Evolutionary conservation across 1,140 invertebrate species (phyloP).

Genomic region (Prorops nasuta): DNA sequence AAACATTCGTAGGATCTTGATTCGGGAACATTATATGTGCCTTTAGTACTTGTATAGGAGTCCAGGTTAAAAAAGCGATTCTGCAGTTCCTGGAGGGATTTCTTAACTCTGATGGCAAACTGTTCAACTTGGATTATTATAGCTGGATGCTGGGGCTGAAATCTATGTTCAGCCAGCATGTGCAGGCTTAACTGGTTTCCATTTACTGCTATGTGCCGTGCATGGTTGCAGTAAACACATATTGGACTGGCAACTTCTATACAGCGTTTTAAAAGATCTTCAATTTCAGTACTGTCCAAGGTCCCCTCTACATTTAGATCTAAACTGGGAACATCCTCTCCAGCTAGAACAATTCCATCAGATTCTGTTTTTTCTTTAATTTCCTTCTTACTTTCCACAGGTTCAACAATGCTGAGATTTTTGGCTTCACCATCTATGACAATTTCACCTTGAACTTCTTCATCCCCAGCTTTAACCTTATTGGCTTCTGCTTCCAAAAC

Average conservation of each 20-base stretch:
- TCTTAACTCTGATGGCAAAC: conserved; percentile 66
- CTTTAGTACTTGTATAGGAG: conserved; percentile 62
- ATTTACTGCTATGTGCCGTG: conserved; percentile 77
- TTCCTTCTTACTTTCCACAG: neutral
- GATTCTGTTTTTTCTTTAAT: neutral
- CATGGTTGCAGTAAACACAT: conserved; percentile 83
- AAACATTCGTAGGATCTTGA: conserved; percentile 77
- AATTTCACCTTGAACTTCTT: neutral
- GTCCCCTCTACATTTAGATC: conserved; percentile 74
- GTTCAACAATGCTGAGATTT: neutral
- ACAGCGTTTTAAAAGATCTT: conserved; percentile 71
- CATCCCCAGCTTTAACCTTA: neutral
- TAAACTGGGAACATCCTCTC: conserved; percentile 64
- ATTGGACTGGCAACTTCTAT: conserved; percentile 64
- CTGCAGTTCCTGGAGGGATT: conserved; percentile 63
- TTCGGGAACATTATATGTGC: conserved; percentile 54
- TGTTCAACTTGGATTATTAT: conserved; percentile 59
- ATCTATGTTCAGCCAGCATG: conserved; percentile 73
- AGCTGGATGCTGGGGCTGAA: conserved; percentile 62
- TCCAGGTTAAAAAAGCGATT: conserved; percentile 70
- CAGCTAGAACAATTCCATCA: conserved; percentile 56
- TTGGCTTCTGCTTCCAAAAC: conserved; percentile 14
- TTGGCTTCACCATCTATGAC: neutral
- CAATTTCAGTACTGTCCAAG: conserved; percentile 69
- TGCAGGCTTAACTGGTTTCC: conserved; percentile 76